phyloP scores from a whole-genome alignment of 1,140 invertebrate species.

The Brachionus angularis region DNA sequence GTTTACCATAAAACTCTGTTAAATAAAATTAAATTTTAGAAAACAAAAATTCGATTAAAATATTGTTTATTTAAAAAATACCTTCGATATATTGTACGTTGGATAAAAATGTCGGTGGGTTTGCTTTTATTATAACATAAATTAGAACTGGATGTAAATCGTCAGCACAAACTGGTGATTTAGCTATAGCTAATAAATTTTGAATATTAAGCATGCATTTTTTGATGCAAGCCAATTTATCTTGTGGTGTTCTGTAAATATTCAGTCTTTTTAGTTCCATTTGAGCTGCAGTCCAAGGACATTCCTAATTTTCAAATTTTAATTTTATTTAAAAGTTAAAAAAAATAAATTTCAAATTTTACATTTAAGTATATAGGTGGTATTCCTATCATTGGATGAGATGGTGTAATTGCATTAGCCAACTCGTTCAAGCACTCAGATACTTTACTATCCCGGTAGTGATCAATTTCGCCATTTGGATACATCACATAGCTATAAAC shows the following conservation, averaged over 20 bases:
- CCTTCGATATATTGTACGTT: slow-evolving; percentile 82
- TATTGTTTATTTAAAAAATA: not conserved
- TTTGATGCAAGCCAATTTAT: slow-evolving; percentile 83
- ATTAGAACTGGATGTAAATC: slow-evolving; percentile 93
- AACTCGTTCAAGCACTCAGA: slow-evolving; percentile 79
- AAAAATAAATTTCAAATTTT: slow-evolving; percentile 16
- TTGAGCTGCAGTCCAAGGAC: slow-evolving; percentile 94
- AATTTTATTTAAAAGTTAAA: not conserved
- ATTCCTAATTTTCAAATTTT: slow-evolving; percentile 67
- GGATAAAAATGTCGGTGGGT: slow-evolving; percentile 87
- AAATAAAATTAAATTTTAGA: slow-evolving; percentile 4
- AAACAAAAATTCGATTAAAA: not conserved
- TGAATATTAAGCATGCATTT: slow-evolving; percentile 82
- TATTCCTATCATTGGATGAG: slow-evolving; percentile 75
- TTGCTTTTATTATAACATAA: slow-evolving; percentile 91
- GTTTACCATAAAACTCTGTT: slow-evolving; percentile 30
- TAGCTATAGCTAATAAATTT: slow-evolving; percentile 79
- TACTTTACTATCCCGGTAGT: slow-evolving; percentile 78
- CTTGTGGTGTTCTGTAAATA: slow-evolving; percentile 85
- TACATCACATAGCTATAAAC: slow-evolving; percentile 89
- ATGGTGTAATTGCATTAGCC: slow-evolving; percentile 71
- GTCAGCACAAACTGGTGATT: slow-evolving; percentile 79
- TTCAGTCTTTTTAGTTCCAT: slow-evolving; percentile 83
- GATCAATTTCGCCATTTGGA: slow-evolving; percentile 92
- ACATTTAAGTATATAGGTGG: slow-evolving; percentile 63